Evolutionary conservation across 2,113 vertebrate species (phyloP), one percentile per base, ranked within the genome.

Genomic region (Craseonycteris thonglongyai): DNA sequence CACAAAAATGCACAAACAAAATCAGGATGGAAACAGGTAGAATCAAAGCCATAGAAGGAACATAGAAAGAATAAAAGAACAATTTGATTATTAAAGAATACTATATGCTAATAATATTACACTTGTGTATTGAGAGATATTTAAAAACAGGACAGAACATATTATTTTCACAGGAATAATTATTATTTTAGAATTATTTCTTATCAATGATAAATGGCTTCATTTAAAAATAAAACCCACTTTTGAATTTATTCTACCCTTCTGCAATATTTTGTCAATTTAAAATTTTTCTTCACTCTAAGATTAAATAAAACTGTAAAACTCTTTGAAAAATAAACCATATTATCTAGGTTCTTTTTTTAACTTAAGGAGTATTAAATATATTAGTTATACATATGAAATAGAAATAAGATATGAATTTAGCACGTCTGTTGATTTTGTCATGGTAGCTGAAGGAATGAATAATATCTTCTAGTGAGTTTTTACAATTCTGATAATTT

Each of bases 231-330:
- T 24, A 85, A 59, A 45, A 63, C 51, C 15, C 28, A 78, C 74
- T 90, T 35, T 93, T 51, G 2, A 93, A 95, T 85, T 87, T 71
- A 49, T 79, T 81, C 95, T 80, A 63, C 4, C 16, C 11, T 90
- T 66, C 33, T 51, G 3, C 74, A 16, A 26, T 68, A 28, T 51
- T 94, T 68, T 74, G n/a, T 85, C 21, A 88, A 71, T 66, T 78
- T 76, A 35, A 95, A 94, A 84, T 24, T 94, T 69, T 38, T 15
- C 42, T 83, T 85, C 7, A 51, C 56, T 74, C 71, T 82, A 78
- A 82, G 33, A 85, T 75, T 92, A 95, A 90, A 79, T 59, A 72
- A 33, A 95, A 95, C 15, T 86, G 0, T 72, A 95, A 89, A 92
- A 2, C 6, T 93, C 35, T 88, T 76, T 90, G 45, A 84, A 88